Percentiles rank a stretch among this genome's conserved stretches.
Conservation (phyloP, 2,888 invertebrate genomes). For the Notodromas monacha region DNA sequence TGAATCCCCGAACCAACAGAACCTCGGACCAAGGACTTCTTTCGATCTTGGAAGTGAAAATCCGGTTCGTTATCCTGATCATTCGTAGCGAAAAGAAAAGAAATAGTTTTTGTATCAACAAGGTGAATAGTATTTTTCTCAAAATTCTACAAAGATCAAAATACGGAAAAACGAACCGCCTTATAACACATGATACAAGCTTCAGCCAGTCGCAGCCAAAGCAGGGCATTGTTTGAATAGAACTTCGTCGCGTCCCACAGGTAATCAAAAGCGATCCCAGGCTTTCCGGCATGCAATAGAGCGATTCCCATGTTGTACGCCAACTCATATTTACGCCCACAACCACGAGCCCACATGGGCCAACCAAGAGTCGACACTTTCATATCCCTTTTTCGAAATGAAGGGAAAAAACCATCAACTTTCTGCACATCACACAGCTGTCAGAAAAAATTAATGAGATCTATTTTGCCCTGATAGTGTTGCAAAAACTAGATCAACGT, state of each 20-base stretch:
- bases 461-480: no score
- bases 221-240: conserved; percentile 50
- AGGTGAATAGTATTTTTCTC: no score
- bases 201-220: conserved; percentile 76
- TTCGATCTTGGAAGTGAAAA: conserved; percentile 24
- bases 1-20: conserved; percentile 25
- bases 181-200: conserved; percentile 42
- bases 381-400: no score
- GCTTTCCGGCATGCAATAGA: conserved; percentile 41
- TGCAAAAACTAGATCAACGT: no score
- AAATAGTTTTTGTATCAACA: no score
- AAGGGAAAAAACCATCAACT: no score
- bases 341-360: conserved; percentile 23
- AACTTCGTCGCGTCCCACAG: conserved; percentile 50
- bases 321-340: conserved; percentile 24
- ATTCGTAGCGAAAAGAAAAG: no score
- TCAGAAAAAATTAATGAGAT: no score
- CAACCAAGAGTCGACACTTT: no score
- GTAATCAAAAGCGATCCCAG: conserved; percentile 60
- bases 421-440: no score
- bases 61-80: conserved; percentile 25
- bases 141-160: no score
- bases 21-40: conserved; percentile 25
- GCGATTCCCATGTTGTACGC: conserved; percentile 54
- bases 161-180: conserved; percentile 11